Conservation (phyloP, 1,140 invertebrate genomes). For the Antheraea mylitta region DNA sequence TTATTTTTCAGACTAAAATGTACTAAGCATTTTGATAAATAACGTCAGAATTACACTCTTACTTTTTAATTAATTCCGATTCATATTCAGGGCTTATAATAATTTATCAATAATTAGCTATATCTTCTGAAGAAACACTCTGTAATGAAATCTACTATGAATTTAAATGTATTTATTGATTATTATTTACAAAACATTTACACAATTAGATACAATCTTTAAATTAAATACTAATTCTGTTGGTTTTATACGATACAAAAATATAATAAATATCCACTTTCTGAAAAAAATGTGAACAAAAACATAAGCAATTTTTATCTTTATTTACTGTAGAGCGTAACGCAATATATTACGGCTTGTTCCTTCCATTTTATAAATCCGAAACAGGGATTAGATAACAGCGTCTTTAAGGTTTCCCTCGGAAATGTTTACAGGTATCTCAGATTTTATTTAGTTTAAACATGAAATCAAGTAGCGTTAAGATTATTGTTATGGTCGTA, state of each 20-base stretch:
- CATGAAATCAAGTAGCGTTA: background rate
- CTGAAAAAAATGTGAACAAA: background rate
- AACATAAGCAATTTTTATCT: conserved; percentile 1
- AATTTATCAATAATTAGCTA: too few species aligned
- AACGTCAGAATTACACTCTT: too few species aligned
- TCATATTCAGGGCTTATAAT: too few species aligned
- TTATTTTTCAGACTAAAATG: too few species aligned
- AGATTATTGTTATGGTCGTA: background rate
- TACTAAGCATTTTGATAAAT: too few species aligned
- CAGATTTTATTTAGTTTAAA: conserved; percentile 5
- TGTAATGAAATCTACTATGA: too few species aligned
- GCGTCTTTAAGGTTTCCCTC: conserved; percentile 12
- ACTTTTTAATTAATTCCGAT: too few species aligned
- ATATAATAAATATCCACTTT: background rate
- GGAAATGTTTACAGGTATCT: conserved; percentile 8
- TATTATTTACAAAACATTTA: background rate
- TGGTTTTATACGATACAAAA: background rate
- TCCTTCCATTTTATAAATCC: conserved; percentile 10
- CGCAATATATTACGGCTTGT: conserved; percentile 9
- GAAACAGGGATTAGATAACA: conserved; percentile 9
- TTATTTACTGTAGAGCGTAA: conserved; percentile 10
- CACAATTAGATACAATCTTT: background rate
- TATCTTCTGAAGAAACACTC: too few species aligned
- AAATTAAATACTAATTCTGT: background rate
- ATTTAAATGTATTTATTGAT: too few species aligned